A percentile compares a stretch with the other conserved stretches of the same genome.
Conservation (phyloP, 2,888 invertebrate species). For the Epirrhoe tristata region DNA sequence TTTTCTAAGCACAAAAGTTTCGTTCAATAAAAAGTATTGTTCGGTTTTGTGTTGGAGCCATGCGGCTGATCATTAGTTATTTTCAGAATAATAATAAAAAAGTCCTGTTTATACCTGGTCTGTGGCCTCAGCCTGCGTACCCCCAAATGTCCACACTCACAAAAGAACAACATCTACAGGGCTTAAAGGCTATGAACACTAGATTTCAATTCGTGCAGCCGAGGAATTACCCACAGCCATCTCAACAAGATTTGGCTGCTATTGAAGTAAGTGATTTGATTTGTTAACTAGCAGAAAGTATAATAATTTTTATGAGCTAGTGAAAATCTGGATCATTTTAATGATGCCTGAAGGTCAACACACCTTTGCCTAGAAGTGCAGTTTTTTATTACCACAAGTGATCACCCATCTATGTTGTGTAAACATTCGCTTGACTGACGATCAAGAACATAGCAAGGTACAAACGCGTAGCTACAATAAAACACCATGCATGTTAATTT, state of each 20-base stretch:
- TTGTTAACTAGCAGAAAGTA: neutral
- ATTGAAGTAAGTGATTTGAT: slow-evolving; percentile 60
- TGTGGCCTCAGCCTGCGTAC: slow-evolving; percentile 47
- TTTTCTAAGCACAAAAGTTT: too few species aligned
- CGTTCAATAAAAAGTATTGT: too few species aligned
- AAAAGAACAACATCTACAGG: slow-evolving; percentile 58
- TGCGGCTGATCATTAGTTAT: neutral
- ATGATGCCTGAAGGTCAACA: too few species aligned
- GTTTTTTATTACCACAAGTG: too few species aligned
- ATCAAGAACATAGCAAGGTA: too few species aligned
- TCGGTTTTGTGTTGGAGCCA: too few species aligned
- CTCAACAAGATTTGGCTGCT: slow-evolving; percentile 54
- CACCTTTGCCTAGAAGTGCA: too few species aligned
- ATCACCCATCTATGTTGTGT: neutral
- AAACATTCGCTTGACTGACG: too few species aligned
- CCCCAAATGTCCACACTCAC: slow-evolving; percentile 64
- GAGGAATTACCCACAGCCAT: slow-evolving; percentile 52
- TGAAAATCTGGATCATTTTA: too few species aligned
- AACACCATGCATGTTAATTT: too few species aligned
- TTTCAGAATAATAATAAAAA: slow-evolving; percentile 42
- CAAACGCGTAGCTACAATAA: too few species aligned
- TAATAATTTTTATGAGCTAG: too few species aligned
- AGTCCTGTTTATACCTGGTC: slow-evolving; percentile 56
- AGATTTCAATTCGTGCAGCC: slow-evolving; percentile 57
- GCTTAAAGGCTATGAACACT: slow-evolving; percentile 64